Conservation (phyloP, 2,888 invertebrate species). For the Camponotus fellah region DNA sequence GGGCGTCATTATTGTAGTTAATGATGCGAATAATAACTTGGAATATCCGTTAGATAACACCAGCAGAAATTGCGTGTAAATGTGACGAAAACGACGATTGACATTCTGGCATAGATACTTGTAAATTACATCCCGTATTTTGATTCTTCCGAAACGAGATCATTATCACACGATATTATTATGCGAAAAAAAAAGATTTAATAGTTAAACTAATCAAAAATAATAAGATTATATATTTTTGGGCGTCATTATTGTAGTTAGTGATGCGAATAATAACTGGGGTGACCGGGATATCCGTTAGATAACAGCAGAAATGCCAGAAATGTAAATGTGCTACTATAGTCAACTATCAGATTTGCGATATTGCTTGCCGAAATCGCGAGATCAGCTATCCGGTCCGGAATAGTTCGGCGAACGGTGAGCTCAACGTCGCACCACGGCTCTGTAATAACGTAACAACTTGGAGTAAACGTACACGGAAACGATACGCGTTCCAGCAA, state of each 20-base stretch:
- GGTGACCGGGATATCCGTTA: too few relatives aligned
- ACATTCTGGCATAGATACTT: background rate
- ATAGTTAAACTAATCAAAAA: too few relatives aligned
- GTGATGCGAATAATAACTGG: too few relatives aligned
- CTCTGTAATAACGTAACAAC: constrained; percentile 47
- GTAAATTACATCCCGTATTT: background rate
- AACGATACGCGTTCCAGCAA: constrained; percentile 34
- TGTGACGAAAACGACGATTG: constrained; percentile 66
- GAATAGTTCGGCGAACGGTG: constrained; percentile 39
- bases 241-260: too few relatives aligned
- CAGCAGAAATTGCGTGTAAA: constrained; percentile 66
- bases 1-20: too few relatives aligned
- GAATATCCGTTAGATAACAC: too few relatives aligned
- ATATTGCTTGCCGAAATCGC: constrained; percentile 33
- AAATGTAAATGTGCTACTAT: background rate
- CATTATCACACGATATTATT: background rate
- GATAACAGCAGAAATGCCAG: background rate
- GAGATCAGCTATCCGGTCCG: constrained; percentile 38
- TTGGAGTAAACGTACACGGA: constrained; percentile 49
- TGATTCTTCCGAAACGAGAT: background rate
- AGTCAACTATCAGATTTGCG: constrained; percentile 36
- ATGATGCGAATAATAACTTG: too few relatives aligned
- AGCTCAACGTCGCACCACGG: constrained; percentile 34
- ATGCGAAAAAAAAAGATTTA: too few relatives aligned
- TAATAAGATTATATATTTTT: too few relatives aligned